These are phyloP conservation scores for Sarcophaga carnaria DNA, from an alignment of 2,888 invertebrate genomes.

Conservation along the genomic window DNA sequence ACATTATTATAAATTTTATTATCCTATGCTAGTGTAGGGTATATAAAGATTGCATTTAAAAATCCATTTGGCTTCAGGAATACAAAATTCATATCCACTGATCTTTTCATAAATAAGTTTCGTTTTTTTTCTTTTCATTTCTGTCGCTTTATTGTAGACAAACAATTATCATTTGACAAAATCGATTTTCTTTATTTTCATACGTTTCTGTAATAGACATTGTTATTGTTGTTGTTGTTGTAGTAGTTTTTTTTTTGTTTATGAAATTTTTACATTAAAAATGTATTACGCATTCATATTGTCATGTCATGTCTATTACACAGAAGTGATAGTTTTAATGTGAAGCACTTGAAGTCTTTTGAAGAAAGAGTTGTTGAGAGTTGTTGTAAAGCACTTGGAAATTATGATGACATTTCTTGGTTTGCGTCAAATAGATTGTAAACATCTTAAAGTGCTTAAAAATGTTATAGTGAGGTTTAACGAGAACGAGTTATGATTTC, in stretches of 20 bases:
- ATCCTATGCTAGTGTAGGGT: too few species aligned
- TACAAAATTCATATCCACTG: constrained; percentile 9
- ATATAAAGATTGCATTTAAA: constrained; percentile 39
- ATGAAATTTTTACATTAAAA: constrained; percentile 34
- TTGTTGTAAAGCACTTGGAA: too few species aligned
- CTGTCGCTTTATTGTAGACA: constrained; percentile 41
- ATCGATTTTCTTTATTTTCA: constrained; percentile 45
- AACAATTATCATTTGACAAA: constrained; percentile 61
- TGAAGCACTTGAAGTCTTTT: background rate
- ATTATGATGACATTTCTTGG: too few species aligned
- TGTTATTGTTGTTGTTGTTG: too few species aligned
- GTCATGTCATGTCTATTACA: constrained; percentile 18
- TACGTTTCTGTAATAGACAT: too few species aligned
- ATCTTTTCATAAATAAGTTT: background rate
- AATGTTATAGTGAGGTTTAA: too few species aligned
- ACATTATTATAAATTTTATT: too few species aligned
- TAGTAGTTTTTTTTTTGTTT: background rate
- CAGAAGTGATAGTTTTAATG: constrained; percentile 25
- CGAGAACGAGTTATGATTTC: too few species aligned
- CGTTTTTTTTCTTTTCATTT: too few species aligned
- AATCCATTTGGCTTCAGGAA: constrained; percentile 57
- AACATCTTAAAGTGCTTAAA: too few species aligned
- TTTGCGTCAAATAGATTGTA: too few species aligned
- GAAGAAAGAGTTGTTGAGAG: too few species aligned
- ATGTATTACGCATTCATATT: constrained; percentile 45